These are phyloP conservation scores for Theonella swinhoei DNA, from an alignment of 37 sponge, comb jelly and placozoan species.

Conservation along the genomic window DNA sequence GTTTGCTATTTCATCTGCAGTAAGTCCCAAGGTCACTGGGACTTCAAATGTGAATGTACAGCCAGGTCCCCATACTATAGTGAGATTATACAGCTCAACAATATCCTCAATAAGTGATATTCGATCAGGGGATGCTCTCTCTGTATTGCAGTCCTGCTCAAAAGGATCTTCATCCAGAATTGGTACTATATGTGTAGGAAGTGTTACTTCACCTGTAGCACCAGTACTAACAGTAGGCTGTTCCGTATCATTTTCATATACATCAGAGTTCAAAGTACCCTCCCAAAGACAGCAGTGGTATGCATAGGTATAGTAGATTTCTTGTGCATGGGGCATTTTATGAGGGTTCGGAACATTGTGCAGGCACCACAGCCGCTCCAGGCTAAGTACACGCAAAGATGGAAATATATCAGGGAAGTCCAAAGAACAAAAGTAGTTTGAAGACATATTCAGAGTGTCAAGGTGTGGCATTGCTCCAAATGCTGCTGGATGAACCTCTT, in stretches of 20 bases:
- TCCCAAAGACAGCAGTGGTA: conserved; percentile 77
- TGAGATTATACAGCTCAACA: background rate
- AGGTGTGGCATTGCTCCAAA: conserved; percentile 37
- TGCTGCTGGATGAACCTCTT: background rate
- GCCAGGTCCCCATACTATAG: background rate
- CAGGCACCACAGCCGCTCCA: conserved; percentile 22
- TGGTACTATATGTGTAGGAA: background rate
- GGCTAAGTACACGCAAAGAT: conserved; percentile 11
- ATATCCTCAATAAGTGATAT: background rate
- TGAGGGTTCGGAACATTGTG: conserved; percentile 18
- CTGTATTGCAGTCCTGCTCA: background rate
- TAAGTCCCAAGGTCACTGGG: background rate
- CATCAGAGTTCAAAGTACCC: background rate
- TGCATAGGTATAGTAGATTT: conserved; percentile 52
- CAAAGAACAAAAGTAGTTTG: conserved; percentile 26
- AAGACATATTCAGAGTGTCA: conserved; percentile 44
- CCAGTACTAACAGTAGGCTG: background rate
- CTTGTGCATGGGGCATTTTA: background rate
- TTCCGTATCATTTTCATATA: background rate
- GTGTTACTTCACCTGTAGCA: background rate
- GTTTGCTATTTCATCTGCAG: background rate
- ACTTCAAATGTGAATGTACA: background rate
- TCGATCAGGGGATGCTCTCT: background rate
- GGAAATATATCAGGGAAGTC: conserved; percentile 48
- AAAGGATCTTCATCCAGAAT: background rate